Base-by-base conservation (phyloP, 1,140 invertebrate species). In the Pseudomyrmex concolor region DNA sequence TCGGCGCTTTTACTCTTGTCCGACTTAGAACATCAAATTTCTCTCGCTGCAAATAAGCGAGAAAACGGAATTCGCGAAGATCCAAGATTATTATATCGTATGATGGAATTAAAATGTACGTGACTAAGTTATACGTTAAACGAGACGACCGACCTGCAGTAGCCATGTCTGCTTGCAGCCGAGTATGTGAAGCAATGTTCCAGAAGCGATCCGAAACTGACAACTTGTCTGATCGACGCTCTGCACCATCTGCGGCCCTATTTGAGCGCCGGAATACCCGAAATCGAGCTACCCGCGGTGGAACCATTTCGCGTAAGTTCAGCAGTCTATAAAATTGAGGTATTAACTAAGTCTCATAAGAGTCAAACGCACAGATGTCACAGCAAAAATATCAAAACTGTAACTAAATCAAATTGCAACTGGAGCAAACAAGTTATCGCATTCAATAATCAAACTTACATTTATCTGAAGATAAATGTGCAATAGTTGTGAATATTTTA, bases 141-240 rank as follows among this genome's bases (percentile, higher is more conserved):
- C 45, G n/a, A 48, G 22, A 15, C 8, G 54, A 4, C 5, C 15
- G 10, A 68, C 0, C 15, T 68, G 5, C 22, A 71, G 54, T 50
- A 63, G 77, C 34, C 10, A 45, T 59, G 5, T 82, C 45, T 83
- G 4, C 62, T 95, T 94, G 50, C 92, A 97, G 96, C 96, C 15
- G 95, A 95, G 66, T 97, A 97, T 88, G 95, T 97, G 22, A 96
- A 96, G 87, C 96, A 96, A 92, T 97, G 96, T 87, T 95, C 95
- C 50, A 95, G 95, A 82, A 94, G 94, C 64, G 96, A 97, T 91
- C 96, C 96, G 7, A 92, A 96, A 74, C 73, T 97, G 19, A 94
- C 95, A 55, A 89, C 95, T n/a, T 97, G 96, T 86, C 93, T 96
- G 66, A 95, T 95, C 43, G 91, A 92, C 45, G 93, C 96, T 10